Conservation (phyloP, 2,113 vertebrate species). For the Lagopus leucura region DNA sequence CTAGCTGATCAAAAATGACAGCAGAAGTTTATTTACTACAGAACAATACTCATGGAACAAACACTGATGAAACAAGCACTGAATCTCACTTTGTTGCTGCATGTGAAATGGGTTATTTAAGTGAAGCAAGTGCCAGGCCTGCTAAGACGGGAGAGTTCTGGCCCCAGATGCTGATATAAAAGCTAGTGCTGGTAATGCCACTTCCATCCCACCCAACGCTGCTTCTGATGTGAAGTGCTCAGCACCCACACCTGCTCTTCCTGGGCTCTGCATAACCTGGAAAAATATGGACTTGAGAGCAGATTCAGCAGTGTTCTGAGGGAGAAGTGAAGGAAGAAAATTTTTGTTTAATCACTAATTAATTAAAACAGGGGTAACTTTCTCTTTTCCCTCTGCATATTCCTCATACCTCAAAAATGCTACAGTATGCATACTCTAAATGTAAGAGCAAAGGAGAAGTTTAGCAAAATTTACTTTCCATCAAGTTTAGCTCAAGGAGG, state of each 20-base stretch:
- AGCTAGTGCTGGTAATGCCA: background rate
- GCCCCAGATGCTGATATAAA: fast-evolving
- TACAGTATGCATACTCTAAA: fast-evolving
- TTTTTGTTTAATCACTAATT: background rate
- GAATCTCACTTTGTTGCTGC: background rate
- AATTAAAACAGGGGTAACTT: background rate
- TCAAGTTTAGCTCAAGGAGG: background rate
- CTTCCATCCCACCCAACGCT: background rate
- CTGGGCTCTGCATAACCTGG: background rate
- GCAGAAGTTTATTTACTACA: background rate
- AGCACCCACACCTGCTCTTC: background rate
- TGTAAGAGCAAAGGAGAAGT: background rate
- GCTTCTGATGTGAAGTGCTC: fast-evolving
- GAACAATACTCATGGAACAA: background rate
- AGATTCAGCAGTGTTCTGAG: background rate
- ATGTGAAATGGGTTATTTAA: background rate
- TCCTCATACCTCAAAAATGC: background rate
- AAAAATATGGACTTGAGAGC: background rate
- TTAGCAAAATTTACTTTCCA: background rate
- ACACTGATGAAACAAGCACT: no score
- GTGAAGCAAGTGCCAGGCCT: background rate
- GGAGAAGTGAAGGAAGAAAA: background rate
- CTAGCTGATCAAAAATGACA: background rate
- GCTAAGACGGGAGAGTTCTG: background rate
- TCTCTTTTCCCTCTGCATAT: background rate